phyloP scores from a whole-genome alignment of 2,797 vertebrate species.

The Epinephelus awoara region DNA sequence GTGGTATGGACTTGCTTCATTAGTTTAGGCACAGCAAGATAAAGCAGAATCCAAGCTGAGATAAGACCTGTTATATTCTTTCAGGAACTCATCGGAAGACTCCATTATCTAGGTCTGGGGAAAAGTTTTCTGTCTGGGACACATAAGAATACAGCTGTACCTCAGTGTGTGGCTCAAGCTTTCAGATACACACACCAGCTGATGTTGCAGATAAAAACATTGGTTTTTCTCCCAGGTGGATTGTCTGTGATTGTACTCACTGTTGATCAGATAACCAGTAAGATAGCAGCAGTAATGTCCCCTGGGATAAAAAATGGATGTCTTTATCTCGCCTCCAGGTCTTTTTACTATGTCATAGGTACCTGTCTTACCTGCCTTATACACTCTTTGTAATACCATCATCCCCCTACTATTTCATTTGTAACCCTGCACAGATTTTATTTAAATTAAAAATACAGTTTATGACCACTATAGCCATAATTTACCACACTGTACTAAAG shows the following conservation, averaged over 20 bases:
- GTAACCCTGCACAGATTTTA: not conserved
- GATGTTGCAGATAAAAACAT: not conserved
- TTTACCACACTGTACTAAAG: not conserved
- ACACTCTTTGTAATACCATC: not conserved
- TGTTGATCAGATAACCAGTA: not conserved
- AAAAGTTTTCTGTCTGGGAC: not conserved
- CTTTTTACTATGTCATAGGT: not conserved
- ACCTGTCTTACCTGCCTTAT: not conserved
- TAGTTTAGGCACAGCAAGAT: not conserved
- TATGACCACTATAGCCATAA: not conserved
- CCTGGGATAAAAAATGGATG: not conserved
- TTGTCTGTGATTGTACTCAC: not conserved
- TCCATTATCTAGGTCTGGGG: not conserved
- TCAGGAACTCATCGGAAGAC: not conserved
- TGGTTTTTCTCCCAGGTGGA: not conserved
- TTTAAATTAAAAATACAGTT: not conserved
- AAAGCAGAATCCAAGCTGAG: not conserved
- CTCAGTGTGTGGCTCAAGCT: too few species aligned
- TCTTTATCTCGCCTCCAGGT: not conserved
- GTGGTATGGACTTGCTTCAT: not conserved
- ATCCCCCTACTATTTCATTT: not conserved
- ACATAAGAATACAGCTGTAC: not conserved
- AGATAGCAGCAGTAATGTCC: not conserved
- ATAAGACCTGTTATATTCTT: not conserved
- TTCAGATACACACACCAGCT: not conserved